Conservation (phyloP, 2,113 vertebrate species). For the Notothenia coriiceps region DNA sequence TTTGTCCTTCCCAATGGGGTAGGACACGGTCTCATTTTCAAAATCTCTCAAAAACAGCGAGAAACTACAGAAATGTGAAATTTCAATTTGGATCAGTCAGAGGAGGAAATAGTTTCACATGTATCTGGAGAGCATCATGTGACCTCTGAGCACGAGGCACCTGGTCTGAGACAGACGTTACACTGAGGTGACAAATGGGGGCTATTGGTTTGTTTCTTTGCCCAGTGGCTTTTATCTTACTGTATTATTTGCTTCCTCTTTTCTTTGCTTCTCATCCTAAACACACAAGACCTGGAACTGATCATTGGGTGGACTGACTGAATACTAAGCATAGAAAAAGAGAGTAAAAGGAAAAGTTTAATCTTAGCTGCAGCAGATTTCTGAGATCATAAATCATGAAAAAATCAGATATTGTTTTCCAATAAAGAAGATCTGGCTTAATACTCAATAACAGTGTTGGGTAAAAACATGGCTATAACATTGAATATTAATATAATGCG, state of each 20-base stretch:
- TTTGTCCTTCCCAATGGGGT: slow-evolving; percentile 34
- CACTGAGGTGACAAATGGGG: neutral
- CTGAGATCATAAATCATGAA: neutral
- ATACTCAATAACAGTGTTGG: neutral
- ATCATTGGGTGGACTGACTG: neutral
- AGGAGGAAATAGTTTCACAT: slow-evolving; percentile 7
- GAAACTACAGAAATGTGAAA: slow-evolving; percentile 36
- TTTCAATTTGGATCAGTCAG: slow-evolving; percentile 37
- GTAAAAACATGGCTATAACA: neutral
- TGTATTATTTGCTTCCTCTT: neutral
- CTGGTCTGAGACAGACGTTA: slow-evolving; percentile 27
- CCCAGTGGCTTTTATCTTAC: neutral
- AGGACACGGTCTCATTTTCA: slow-evolving; percentile 34
- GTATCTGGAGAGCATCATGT: slow-evolving; percentile 21
- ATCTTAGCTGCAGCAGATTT: neutral
- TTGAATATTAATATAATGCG: neutral
- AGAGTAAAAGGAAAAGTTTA: neutral
- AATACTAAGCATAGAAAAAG: neutral
- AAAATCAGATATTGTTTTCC: neutral
- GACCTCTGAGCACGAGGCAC: slow-evolving; percentile 3
- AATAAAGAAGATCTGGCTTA: neutral
- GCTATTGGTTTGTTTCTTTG: slow-evolving; percentile 8
- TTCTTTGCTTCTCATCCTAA: neutral
- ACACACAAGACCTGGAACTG: neutral
- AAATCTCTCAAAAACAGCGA: slow-evolving; percentile 21